A percentile compares a stretch with the other conserved stretches of the same genome.
These are phyloP conservation scores for Meandrina meandrites DNA, from an alignment of 92 coral and sea anemone genomes.

Conservation along the genomic window DNA sequence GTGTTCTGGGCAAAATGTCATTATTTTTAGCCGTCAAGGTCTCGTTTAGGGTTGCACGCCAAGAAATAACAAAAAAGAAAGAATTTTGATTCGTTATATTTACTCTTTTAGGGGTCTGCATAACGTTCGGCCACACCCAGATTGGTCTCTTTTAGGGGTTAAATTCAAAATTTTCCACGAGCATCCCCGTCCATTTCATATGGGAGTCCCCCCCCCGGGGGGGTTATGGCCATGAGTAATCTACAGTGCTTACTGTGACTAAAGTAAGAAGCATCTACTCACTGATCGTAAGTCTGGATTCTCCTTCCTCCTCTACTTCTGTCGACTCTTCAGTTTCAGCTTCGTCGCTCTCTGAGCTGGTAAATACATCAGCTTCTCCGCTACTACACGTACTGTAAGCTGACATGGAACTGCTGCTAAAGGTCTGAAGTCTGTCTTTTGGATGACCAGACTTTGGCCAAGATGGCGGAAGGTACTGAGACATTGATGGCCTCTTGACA, in stretches of 20 bases:
- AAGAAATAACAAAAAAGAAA: too few species aligned
- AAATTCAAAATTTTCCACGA: too few species aligned
- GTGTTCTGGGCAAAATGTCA: too few species aligned
- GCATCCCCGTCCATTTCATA: too few species aligned
- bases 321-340: constrained; percentile 35
- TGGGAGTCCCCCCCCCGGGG: too few species aligned
- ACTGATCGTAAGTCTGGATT: constrained; percentile 71
- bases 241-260: not conserved
- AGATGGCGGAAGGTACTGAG: constrained; percentile 29
- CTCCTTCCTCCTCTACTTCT: constrained; percentile 53
- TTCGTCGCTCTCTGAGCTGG: constrained; percentile 45
- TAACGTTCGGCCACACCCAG: too few species aligned
- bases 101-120: too few species aligned
- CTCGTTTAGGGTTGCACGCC: too few species aligned
- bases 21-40: too few species aligned
- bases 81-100: too few species aligned
- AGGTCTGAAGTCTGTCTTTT: not conserved
- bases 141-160: too few species aligned
- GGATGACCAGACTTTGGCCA: constrained; percentile 5
- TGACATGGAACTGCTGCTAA: constrained; percentile 60
- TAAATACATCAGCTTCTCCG: constrained; percentile 62
- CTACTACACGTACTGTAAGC: constrained; percentile 71
- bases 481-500: constrained; percentile 32
- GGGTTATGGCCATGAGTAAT: too few species aligned
- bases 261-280: constrained; percentile 20